Base-by-base conservation (phyloP, 2,113 vertebrate genomes). In the Irena cyanogastra region DNA sequence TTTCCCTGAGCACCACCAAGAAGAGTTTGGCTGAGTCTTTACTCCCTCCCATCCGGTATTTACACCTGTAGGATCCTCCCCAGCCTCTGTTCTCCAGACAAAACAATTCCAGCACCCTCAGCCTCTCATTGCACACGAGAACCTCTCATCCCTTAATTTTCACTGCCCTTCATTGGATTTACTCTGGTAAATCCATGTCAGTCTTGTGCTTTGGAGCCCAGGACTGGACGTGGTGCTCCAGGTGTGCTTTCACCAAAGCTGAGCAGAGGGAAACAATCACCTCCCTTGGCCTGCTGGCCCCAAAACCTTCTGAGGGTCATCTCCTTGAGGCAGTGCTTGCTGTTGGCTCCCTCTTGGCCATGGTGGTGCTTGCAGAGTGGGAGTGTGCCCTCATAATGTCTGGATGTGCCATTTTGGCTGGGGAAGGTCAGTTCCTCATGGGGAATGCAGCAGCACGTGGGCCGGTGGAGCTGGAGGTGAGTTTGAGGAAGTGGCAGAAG, bases 341-440 rank as follows among this genome's bases (percentile, higher is more conserved):
- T 49, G 19, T 23, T 69, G 59, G 52, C 30, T 76, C 30, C 10
- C 11, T 42, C 49, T 19, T 53, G 50, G 53, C 61, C 3, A 0
- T 3, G 11, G 16, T 22, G 63, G 12, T 81, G 56, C 19, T 87
- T 47, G 28, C 50, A 53, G 16, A 24, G 66, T 33, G 18, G 59
- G 31, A 20, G 17, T 26, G 2, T 16, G 26, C 28, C 30, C 5
- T 39, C 4, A 0, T 2, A 1, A 2, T 37, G 39, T 16, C 22
- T 57, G 54, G 57, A 16, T 41, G 41, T 61, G 42, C 31, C 4
- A 0, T 8, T 74, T 44, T 33, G 14, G 16, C 52, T 17, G 63
- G 57, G 45, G 20, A n/a, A 22, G 22, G 31, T 14, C 9, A 31
- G 49, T 56, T 88, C 37, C 57, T 57, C 2, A 0, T 6, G 5